These are phyloP conservation scores for Leucoma salicis DNA, from an alignment of 2,888 invertebrate genomes.

Conservation along the genomic window DNA sequence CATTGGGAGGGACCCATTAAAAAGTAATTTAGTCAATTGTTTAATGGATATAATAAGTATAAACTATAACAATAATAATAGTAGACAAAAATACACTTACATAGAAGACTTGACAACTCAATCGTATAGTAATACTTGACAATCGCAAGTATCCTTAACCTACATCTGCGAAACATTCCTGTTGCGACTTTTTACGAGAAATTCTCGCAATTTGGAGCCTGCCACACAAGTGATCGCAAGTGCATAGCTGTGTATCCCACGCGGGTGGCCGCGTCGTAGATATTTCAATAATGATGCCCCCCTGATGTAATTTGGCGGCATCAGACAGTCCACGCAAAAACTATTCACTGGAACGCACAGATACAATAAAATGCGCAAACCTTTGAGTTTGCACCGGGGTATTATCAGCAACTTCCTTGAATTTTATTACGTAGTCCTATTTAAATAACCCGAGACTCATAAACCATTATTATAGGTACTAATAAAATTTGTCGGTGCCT, in stretches of 20 bases:
- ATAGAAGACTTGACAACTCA: slow-evolving; percentile 7
- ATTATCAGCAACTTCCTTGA: slow-evolving; percentile 49
- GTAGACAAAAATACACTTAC: no score
- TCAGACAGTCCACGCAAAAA: slow-evolving; percentile 57
- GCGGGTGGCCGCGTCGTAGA: slow-evolving; percentile 68
- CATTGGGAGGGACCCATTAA: no score
- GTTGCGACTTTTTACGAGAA: slow-evolving; percentile 16
- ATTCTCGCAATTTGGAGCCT: slow-evolving; percentile 21
- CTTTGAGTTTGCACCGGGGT: slow-evolving; percentile 21
- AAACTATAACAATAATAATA: no score
- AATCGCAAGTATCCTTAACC: slow-evolving; percentile 18
- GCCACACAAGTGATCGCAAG: slow-evolving; percentile 44
- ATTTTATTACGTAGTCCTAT: slow-evolving; percentile 54
- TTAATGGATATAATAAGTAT: no score
- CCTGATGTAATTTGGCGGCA: slow-evolving; percentile 61
- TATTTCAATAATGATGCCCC: slow-evolving; percentile 66
- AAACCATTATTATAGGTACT: slow-evolving; percentile 50
- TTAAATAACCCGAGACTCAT: slow-evolving; percentile 43
- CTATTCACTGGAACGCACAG: slow-evolving; percentile 58
- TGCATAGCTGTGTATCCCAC: slow-evolving; percentile 54
- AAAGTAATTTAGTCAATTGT: no score
- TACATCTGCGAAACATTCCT: slow-evolving; percentile 21
- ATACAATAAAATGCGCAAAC: slow-evolving; percentile 55
- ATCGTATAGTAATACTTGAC: slow-evolving; percentile 8
- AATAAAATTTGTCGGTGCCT: slow-evolving; percentile 40